Evolutionary conservation across 1,140 invertebrate species (phyloP).

Genomic region (Hestina assimilis): DNA sequence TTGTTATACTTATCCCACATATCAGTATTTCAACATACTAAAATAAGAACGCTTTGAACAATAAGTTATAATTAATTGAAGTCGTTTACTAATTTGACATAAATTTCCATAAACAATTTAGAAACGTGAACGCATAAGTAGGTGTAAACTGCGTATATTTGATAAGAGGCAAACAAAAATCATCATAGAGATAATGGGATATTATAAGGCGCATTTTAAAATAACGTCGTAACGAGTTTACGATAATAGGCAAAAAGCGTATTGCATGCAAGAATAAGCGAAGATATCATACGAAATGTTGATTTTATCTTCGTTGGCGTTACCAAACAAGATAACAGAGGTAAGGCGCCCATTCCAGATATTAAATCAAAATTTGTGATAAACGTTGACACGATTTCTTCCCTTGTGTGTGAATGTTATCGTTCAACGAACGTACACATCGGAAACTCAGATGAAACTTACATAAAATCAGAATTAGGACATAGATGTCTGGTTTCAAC

Average conservation of each 20-base stretch:
- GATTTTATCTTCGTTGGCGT: slow-evolving; percentile 59
- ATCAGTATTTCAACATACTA: background rate
- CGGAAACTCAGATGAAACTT: slow-evolving; percentile 8
- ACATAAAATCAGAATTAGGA: too few species aligned
- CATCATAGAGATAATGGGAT: slow-evolving; percentile 21
- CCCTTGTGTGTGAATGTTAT: slow-evolving; percentile 39
- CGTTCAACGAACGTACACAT: slow-evolving; percentile 28
- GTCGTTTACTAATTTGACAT: slow-evolving; percentile 12
- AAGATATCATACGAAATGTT: slow-evolving; percentile 49
- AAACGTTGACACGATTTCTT: slow-evolving; percentile 64
- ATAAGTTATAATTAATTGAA: background rate
- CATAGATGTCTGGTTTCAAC: too few species aligned
- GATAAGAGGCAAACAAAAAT: slow-evolving; percentile 33
- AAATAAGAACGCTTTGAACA: background rate
- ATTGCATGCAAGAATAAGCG: slow-evolving; percentile 23
- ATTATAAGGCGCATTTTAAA: slow-evolving; percentile 24
- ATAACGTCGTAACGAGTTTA: slow-evolving; percentile 8
- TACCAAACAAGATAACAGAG: slow-evolving; percentile 63
- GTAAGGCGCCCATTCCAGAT: slow-evolving; percentile 50
- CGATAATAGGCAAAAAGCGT: slow-evolving; percentile 7
- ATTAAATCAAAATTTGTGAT: slow-evolving; percentile 68
- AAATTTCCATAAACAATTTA: slow-evolving; percentile 26
- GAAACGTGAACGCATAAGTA: slow-evolving; percentile 20
- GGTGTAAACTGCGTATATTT: slow-evolving; percentile 20
- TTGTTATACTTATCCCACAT: background rate